phyloP scores from a whole-genome alignment of 2,797 vertebrate genomes.

The Schizothorax lantsangensis region DNA sequence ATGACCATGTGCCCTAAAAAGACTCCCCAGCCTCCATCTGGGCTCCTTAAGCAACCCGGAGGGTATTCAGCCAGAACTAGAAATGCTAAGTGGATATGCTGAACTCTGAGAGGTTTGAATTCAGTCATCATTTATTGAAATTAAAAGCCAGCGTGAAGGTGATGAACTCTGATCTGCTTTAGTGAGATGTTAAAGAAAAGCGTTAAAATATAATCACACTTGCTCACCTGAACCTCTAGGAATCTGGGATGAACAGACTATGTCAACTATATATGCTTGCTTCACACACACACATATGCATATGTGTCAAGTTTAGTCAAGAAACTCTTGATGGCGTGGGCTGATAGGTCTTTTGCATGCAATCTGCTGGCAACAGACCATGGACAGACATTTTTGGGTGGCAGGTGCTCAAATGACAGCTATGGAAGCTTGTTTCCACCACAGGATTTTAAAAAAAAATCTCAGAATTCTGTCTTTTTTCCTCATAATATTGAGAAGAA shows the following conservation, averaged over 20 bases:
- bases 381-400: no score
- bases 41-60: conserved; percentile 67
- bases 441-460: no score
- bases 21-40: conserved; percentile 65
- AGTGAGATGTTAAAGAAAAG: conserved; percentile 48
- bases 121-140: conserved; percentile 64
- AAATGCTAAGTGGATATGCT: conserved; percentile 69
- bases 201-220: conserved; percentile 39
- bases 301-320: background rate
- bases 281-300: background rate
- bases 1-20: conserved; percentile 69
- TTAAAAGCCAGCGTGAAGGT: conserved; percentile 50
- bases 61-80: conserved; percentile 71
- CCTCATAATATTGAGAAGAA: no score
- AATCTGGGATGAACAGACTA: background rate
- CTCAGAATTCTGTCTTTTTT: no score
- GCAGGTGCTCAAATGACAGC: no score
- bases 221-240: conserved; percentile 7
- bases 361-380: background rate
- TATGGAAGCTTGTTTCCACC: no score
- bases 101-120: conserved; percentile 68
- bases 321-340: background rate
- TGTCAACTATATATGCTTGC: background rate
- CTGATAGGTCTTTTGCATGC: background rate
- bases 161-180: conserved; percentile 53